A percentile compares a stretch with the other conserved stretches of the same genome.
Evolutionary conservation across 1,140 invertebrate species (phyloP).

Genomic region (Zaprionus vittiger): DNA sequence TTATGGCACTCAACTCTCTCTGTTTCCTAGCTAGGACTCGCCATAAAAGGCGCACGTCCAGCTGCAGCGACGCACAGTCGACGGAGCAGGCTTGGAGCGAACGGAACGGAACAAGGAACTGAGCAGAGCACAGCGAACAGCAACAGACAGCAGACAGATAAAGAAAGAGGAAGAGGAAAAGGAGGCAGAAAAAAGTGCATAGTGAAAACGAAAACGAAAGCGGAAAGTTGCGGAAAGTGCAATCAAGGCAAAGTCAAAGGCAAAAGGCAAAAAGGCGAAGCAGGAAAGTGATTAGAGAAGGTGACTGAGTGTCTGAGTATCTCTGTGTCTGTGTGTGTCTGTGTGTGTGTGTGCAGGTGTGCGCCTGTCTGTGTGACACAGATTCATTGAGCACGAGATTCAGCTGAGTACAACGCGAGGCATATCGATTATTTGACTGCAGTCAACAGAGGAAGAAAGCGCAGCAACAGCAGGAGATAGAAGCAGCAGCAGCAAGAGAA

Average conservation of each 20-base stretch:
- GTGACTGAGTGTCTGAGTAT: not conserved
- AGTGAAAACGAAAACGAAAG: constrained; percentile 75
- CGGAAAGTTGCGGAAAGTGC: constrained; percentile 17
- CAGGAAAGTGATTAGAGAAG: constrained; percentile 7
- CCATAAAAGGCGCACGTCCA: constrained; percentile 54
- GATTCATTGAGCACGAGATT: constrained; percentile 40
- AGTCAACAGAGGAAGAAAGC: not conserved
- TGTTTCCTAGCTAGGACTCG: constrained; percentile 18
- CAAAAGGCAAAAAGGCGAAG: not conserved
- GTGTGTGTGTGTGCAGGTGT: constrained; percentile 12
- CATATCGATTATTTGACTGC: constrained; percentile 13
- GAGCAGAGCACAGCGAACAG: constrained; percentile 25
- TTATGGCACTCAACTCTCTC: not conserved
- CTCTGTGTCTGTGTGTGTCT: not conserved
- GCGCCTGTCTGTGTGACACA: constrained; percentile 29
- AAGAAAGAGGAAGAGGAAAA: not conserved
- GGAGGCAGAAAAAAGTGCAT: constrained; percentile 33
- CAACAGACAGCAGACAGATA: constrained; percentile 11
- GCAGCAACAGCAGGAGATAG: not conserved
- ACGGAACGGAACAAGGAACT: constrained; percentile 36
- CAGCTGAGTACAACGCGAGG: not conserved
- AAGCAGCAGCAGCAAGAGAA: not conserved
- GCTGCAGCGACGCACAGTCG: constrained; percentile 56
- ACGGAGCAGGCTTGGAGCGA: constrained; percentile 60
- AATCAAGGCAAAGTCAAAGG: constrained; percentile 3